phyloP scores from a whole-genome alignment of 2,113 vertebrate genomes.

The Dicentrarchus labrax region DNA sequence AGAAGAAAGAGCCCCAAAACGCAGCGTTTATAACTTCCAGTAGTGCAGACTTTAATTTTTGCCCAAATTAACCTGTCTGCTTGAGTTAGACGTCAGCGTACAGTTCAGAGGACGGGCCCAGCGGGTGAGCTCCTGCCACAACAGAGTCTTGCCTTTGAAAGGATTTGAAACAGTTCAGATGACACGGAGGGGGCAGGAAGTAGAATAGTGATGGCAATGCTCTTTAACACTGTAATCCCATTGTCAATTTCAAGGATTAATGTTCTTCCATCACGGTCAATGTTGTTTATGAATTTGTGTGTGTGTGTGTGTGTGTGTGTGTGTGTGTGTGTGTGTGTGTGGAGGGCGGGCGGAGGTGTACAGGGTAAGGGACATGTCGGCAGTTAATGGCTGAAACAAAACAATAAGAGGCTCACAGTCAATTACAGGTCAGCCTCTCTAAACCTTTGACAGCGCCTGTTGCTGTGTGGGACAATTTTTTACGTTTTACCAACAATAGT shows the following conservation, averaged over 20 bases:
- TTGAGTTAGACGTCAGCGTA: constrained; percentile 66
- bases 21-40: constrained; percentile 43
- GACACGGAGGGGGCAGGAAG: constrained; percentile 74
- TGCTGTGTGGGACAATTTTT: constrained; percentile 49
- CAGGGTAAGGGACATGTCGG: constrained; percentile 12
- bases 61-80: constrained; percentile 74
- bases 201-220: constrained; percentile 59
- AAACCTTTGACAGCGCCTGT: constrained; percentile 51
- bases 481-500: constrained; percentile 57
- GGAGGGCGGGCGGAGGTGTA: not conserved
- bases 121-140: constrained; percentile 65
- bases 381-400: constrained; percentile 39
- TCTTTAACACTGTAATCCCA: constrained; percentile 77
- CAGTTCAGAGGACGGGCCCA: constrained; percentile 72
- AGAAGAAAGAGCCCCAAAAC: constrained; percentile 43
- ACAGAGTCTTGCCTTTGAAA: constrained; percentile 74
- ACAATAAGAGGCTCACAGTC: constrained; percentile 51
- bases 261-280: constrained; percentile 61
- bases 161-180: constrained; percentile 78
- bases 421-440: constrained; percentile 45
- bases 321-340: constrained; percentile 32
- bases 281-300: constrained; percentile 36
- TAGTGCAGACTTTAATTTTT: constrained; percentile 61
- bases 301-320: constrained; percentile 29
- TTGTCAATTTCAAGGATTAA: constrained; percentile 71